phyloP scores from a whole-genome alignment of 2,797 vertebrate genomes.

The Myotis planiceps region DNA sequence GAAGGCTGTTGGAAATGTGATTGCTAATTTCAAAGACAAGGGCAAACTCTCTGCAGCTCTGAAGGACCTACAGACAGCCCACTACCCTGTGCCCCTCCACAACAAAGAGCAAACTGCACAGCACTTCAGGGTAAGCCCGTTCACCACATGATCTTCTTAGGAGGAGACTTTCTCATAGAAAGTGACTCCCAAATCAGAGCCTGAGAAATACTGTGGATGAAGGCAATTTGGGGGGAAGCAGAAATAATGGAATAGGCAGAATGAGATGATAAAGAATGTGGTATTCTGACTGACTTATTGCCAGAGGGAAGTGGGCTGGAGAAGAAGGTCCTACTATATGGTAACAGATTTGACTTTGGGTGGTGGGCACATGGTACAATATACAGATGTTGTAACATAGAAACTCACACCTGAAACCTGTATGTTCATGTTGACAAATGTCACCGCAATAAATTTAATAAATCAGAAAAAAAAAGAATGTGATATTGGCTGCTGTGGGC shows the following conservation, averaged over 20 bases:
- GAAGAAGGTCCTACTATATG: too few species aligned
- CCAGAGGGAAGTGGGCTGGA: too few species aligned
- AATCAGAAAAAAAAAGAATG: neutral
- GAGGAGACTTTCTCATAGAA: neutral
- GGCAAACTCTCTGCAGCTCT: slow-evolving; percentile 83
- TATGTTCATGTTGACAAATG: too few species aligned
- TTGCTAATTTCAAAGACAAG: slow-evolving; percentile 88
- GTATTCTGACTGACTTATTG: too few species aligned
- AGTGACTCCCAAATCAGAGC: neutral
- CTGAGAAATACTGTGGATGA: neutral
- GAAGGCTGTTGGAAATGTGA: slow-evolving; percentile 89
- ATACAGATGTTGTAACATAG: too few species aligned
- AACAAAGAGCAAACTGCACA: slow-evolving; percentile 74
- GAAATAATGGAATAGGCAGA: neutral
- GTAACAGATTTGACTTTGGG: too few species aligned
- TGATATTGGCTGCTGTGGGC: neutral
- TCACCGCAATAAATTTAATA: too few species aligned
- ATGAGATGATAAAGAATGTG: neutral
- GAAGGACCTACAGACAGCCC: slow-evolving; percentile 84
- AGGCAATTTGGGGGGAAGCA: neutral
- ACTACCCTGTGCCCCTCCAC: slow-evolving; percentile 83
- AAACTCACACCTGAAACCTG: too few species aligned
- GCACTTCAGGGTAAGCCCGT: slow-evolving; percentile 87
- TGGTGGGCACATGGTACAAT: too few species aligned
- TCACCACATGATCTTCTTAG: neutral